These are phyloP conservation scores for Drosophila kanekoi DNA, from an alignment of 2,888 invertebrate genomes.

Conservation along the genomic window DNA sequence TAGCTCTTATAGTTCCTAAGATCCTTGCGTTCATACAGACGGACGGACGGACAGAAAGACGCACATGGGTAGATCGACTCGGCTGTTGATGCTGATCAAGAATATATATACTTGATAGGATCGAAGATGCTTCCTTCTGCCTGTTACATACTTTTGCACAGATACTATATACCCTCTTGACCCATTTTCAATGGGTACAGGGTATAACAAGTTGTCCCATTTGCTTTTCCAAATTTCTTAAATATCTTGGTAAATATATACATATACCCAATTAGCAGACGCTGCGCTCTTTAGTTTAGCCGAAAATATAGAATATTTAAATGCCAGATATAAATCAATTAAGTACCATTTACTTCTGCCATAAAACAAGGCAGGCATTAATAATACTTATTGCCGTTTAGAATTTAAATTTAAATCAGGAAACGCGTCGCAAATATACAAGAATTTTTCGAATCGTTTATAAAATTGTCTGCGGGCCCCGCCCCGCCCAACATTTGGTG, in stretches of 20 bases:
- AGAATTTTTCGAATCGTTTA: conserved; percentile 80
- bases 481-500: background rate
- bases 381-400: conserved; percentile 60
- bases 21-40: no score
- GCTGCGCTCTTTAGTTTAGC: background rate
- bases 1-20: no score
- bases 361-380: conserved; percentile 42
- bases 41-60: no score
- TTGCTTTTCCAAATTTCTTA: background rate
- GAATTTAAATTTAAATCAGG: conserved; percentile 42
- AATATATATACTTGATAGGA: no score
- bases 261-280: conserved; percentile 18
- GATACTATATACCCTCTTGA: no score
- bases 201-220: conserved; percentile 6
- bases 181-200: no score
- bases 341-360: conserved; percentile 22
- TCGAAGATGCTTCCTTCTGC: no score
- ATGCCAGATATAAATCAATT: conserved; percentile 65
- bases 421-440: conserved; percentile 60
- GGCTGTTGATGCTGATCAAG: no score
- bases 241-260: background rate
- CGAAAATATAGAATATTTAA: conserved; percentile 18
- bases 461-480: conserved; percentile 54
- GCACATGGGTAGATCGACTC: no score
- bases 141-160: no score